Base-by-base conservation (phyloP, 2,888 invertebrate species). In the Drosophila recens region DNA sequence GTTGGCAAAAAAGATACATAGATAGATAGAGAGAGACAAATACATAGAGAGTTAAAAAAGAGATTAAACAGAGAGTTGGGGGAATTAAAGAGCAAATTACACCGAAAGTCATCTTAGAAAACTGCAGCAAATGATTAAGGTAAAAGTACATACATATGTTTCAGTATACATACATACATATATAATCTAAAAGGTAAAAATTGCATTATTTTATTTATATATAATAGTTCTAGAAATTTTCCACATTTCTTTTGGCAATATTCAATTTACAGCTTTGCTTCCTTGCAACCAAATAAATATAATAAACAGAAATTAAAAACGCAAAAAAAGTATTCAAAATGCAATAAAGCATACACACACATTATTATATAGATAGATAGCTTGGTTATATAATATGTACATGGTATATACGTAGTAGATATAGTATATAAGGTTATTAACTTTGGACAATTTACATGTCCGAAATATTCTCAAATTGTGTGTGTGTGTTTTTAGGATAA, bases 261-360 rank as follows among this genome's bases (percentile, higher is more conserved):
- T 66, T 72, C 62, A 38, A 38, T 80, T 59, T 43, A 56, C 67
- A 75, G 81, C 84, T 81, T 72, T 58, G 83, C 83, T 89, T 87
- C 79, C 57, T 87, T 89, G 84, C 89, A 84, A 87, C 80, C 65
- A 45, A 52, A 52, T 63, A 56, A 59, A 69, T 72, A 61, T 38
- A 43, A 27, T 6, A 6, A 30, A 30, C 0, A 15, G 8, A 59
- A 33, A 38, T 20, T 27, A 30, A 30, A 40, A 46, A 45, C 33
- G 45, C 15, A 54, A 52, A 17, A 65, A 45, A 46, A 20, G 38
- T 48, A 45, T 54, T 48, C 79, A 83, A 85, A 89, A 89, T 85
- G 89, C 84, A 89, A 69, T 54, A 42, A 40, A 33, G 54, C 58
- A 80, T 36, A 81, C 66, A 75, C 64, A 81, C 72, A 45, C 10